phyloP scores from a whole-genome alignment of 2,888 invertebrate species.

The Nephrotoma guestfalica region DNA sequence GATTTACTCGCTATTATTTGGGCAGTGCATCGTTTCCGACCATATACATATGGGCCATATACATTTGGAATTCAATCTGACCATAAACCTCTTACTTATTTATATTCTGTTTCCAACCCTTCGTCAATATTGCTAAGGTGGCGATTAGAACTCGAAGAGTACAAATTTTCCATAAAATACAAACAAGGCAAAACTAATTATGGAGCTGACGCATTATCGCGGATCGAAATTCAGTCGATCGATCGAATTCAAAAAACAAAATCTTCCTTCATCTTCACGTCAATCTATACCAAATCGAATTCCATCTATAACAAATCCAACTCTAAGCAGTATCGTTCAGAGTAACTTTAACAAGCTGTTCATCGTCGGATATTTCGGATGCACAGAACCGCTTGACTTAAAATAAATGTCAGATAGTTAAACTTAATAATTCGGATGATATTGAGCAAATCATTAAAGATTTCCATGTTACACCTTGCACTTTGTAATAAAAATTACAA shows the following conservation, averaged over 20 bases:
- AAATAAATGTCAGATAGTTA: background rate
- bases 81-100: background rate
- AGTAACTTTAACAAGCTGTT: background rate
- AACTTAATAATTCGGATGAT: background rate
- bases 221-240: background rate
- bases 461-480: conserved; percentile 6
- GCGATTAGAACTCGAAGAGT: background rate
- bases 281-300: too few species aligned
- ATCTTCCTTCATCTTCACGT: too few species aligned
- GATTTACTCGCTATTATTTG: background rate
- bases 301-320: too few species aligned
- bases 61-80: background rate
- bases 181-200: background rate
- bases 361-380: background rate
- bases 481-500: conserved; percentile 14
- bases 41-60: background rate
- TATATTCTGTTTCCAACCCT: background rate
- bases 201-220: background rate
- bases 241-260: background rate
- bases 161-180: background rate
- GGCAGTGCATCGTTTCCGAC: background rate
- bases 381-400: background rate
- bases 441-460: background rate
- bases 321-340: background rate
- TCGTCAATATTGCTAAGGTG: conserved; percentile 3